A percentile compares a stretch with the other conserved stretches of the same genome.
These are phyloP conservation scores for Pogonocichla stellata DNA, from an alignment of 2,113 vertebrate genomes.

Conservation along the genomic window DNA sequence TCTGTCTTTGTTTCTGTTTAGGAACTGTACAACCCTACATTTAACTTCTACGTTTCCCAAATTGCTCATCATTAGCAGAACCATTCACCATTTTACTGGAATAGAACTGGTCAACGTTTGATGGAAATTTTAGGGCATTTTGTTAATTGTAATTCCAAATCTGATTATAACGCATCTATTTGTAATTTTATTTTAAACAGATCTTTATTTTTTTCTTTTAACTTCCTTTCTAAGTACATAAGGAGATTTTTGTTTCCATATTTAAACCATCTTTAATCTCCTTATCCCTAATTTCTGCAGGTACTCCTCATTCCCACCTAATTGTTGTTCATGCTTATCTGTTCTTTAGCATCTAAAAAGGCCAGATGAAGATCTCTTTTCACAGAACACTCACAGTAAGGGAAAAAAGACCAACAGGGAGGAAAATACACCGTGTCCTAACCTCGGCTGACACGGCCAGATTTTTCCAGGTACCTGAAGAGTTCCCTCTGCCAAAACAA, in stretches of 20 bases:
- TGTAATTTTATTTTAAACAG: background rate
- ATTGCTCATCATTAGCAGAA: background rate
- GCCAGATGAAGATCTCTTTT: background rate
- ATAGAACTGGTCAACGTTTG: background rate
- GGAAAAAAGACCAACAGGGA: background rate
- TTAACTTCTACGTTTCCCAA: background rate
- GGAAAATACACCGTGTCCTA: background rate
- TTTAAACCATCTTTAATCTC: background rate
- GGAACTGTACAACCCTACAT: background rate
- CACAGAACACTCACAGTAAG: background rate
- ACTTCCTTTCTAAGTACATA: background rate
- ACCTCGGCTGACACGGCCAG: background rate
- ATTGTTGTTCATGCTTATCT: background rate
- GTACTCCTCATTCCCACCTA: background rate
- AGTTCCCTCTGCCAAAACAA: background rate
- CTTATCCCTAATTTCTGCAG: background rate
- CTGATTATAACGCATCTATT: accelerated
- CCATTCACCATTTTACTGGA: background rate
- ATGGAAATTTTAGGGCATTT: background rate
- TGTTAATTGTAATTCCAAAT: background rate
- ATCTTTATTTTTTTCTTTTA: background rate
- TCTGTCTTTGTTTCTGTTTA: background rate
- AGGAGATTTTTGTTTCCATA: background rate
- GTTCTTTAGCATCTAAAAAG: background rate
- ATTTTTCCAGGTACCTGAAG: background rate